phyloP scores from a whole-genome alignment of 2,888 invertebrate genomes.

The Cosmia trapezina region DNA sequence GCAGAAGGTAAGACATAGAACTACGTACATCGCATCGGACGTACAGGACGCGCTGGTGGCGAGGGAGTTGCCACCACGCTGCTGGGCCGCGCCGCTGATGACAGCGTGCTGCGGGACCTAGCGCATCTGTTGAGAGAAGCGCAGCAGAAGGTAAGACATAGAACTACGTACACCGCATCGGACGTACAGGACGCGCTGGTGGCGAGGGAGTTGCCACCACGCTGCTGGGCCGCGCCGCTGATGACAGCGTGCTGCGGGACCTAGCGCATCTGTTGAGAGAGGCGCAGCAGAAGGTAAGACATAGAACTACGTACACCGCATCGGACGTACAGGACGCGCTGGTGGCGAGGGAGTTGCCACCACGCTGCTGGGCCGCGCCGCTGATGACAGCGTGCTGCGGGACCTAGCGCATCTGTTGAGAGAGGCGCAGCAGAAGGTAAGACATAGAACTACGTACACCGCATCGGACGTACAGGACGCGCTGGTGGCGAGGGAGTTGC shows the following conservation, averaged over 20 bases:
- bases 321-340: slow-evolving; percentile 97
- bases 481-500: slow-evolving; percentile 96
- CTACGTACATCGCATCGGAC: slow-evolving; percentile 95
- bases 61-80: slow-evolving; percentile 99
- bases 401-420: slow-evolving; percentile 98
- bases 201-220: slow-evolving; percentile 98
- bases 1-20: slow-evolving; percentile 96
- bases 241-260: slow-evolving; percentile 98
- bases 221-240: slow-evolving; percentile 97
- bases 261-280: slow-evolving; percentile 98
- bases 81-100: slow-evolving; percentile 97
- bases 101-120: slow-evolving; percentile 98
- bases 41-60: slow-evolving; percentile 96
- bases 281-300: slow-evolving; percentile 93
- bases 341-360: slow-evolving; percentile 97
- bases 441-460: slow-evolving; percentile 99
- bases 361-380: slow-evolving; percentile 98
- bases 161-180: slow-evolving; percentile 97
- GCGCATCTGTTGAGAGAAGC: slow-evolving; percentile 98
- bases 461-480: slow-evolving; percentile 96
- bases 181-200: slow-evolving; percentile 96
- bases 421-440: slow-evolving; percentile 93
- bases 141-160: slow-evolving; percentile 93
- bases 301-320: slow-evolving; percentile 98
- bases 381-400: slow-evolving; percentile 98